Evolutionary conservation across 1,140 invertebrate genomes (phyloP).

Genomic region (Heliconius congener): DNA sequence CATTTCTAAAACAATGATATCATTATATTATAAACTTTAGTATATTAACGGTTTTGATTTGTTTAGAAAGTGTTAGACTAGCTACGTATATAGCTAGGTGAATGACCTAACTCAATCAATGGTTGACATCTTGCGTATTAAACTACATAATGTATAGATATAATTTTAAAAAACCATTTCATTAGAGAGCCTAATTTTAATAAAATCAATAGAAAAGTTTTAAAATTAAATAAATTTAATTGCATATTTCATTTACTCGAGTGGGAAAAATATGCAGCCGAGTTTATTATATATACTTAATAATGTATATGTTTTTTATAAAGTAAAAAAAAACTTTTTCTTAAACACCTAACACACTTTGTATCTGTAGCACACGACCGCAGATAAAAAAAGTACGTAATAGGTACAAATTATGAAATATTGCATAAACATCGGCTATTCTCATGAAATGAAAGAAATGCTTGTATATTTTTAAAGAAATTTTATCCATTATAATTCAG

Average conservation of each 20-base stretch:
- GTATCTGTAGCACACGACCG: background rate
- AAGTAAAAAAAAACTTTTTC: too few relatives aligned
- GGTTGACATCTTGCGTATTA: background rate
- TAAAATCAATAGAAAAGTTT: background rate
- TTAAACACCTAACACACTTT: background rate
- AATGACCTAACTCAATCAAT: background rate
- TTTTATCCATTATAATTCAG: background rate
- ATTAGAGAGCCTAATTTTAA: background rate
- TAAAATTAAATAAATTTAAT: background rate
- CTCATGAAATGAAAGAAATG: background rate
- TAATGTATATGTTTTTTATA: too few relatives aligned
- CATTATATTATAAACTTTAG: background rate
- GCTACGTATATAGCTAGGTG: background rate
- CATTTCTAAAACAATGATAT: background rate
- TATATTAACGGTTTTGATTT: background rate
- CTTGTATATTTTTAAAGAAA: background rate
- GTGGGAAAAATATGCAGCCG: too few relatives aligned
- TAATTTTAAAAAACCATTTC: background rate
- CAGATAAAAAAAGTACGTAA: background rate
- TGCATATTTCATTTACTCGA: too few relatives aligned
- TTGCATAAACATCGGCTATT: background rate
- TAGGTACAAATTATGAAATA: background rate
- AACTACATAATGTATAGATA: background rate
- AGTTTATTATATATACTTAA: too few relatives aligned
- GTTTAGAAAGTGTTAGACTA: constrained; percentile 1